Evolutionary conservation across 2,113 vertebrate species (phyloP).

Genomic region (Gasterosteus aculeatus): DNA sequence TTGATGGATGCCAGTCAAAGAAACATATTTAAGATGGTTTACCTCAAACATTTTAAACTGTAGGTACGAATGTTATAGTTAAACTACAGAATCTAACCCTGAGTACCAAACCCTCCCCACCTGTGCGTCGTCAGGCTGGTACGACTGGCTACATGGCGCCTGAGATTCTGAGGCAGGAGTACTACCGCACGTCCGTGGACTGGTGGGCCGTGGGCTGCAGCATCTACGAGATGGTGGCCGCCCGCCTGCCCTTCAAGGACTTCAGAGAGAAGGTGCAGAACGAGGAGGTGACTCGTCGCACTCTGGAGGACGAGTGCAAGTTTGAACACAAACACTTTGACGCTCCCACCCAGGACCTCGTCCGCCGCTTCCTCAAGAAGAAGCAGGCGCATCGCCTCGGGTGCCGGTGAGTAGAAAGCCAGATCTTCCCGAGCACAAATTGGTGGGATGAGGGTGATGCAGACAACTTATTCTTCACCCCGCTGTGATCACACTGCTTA

Average conservation of each 20-base stretch:
- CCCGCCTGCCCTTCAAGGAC: conserved; percentile 87
- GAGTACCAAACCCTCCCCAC: not conserved
- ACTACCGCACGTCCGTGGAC: conserved; percentile 87
- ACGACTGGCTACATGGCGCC: conserved; percentile 93
- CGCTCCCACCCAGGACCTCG: conserved; percentile 83
- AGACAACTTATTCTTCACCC: not conserved
- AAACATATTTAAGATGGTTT: not conserved
- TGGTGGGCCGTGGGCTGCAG: conserved; percentile 93
- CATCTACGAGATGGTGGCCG: conserved; percentile 91
- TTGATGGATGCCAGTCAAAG: not conserved
- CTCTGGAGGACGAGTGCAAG: conserved; percentile 86
- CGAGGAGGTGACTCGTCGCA: conserved; percentile 86
- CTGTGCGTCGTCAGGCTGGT: conserved; percentile 82
- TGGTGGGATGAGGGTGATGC: not conserved
- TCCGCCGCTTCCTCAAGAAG: conserved; percentile 86
- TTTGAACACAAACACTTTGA: conserved; percentile 86
- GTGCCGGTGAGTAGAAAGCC: conserved; percentile 80
- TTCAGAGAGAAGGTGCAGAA: conserved; percentile 87
- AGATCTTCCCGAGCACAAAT: too few species aligned
- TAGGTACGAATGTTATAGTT: not conserved
- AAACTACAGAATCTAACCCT: not conserved
- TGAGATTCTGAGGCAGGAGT: conserved; percentile 86
- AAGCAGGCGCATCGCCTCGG: conserved; percentile 83
- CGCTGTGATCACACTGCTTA: not conserved
- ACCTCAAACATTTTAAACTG: not conserved